A percentile compares a stretch with the other conserved stretches of the same genome.
These are phyloP conservation scores for Cantharis lateralis DNA, from an alignment of 2,888 invertebrate species.

Conservation along the genomic window DNA sequence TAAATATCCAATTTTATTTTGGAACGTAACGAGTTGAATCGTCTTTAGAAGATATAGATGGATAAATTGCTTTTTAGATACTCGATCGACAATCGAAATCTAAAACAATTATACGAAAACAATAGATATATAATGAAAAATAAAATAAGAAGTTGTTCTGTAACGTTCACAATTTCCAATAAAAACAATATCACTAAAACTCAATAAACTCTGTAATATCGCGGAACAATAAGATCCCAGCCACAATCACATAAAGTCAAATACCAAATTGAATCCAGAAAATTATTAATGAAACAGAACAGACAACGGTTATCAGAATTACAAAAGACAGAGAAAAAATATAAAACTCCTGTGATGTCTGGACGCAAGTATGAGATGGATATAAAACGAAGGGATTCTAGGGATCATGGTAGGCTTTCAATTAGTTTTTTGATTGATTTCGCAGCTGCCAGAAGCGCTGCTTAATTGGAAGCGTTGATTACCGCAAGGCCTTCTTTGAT, in stretches of 20 bases:
- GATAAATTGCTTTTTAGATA: slow-evolving; percentile 24
- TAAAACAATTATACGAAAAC: slow-evolving; percentile 43
- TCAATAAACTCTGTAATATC: slow-evolving; percentile 53
- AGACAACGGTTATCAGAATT: slow-evolving; percentile 43
- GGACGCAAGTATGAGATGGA: slow-evolving; percentile 30
- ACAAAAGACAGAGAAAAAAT: slow-evolving; percentile 31
- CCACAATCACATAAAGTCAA: slow-evolving; percentile 53
- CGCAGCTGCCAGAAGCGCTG: slow-evolving; percentile 53
- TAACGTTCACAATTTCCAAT: slow-evolving; percentile 44
- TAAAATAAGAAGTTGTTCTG: slow-evolving; percentile 42
- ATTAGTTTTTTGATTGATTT: slow-evolving; percentile 58
- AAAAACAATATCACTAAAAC: slow-evolving; percentile 52
- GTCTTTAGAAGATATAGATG: slow-evolving; percentile 14
- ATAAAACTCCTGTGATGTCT: slow-evolving; percentile 7
- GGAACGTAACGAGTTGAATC: background rate
- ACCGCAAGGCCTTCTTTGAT: slow-evolving; percentile 53
- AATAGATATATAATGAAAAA: slow-evolving; percentile 49
- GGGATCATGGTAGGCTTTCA: slow-evolving; percentile 55
- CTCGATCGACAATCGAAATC: slow-evolving; percentile 23
- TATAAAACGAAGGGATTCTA: slow-evolving; percentile 47
- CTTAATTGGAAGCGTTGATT: slow-evolving; percentile 58
- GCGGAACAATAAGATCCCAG: slow-evolving; percentile 50
- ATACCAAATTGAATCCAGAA: slow-evolving; percentile 54
- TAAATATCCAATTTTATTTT: background rate
- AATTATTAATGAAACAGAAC: slow-evolving; percentile 55